Conservation (phyloP, 92 coral and sea anemone species). For the Nematostella vectensis region DNA sequence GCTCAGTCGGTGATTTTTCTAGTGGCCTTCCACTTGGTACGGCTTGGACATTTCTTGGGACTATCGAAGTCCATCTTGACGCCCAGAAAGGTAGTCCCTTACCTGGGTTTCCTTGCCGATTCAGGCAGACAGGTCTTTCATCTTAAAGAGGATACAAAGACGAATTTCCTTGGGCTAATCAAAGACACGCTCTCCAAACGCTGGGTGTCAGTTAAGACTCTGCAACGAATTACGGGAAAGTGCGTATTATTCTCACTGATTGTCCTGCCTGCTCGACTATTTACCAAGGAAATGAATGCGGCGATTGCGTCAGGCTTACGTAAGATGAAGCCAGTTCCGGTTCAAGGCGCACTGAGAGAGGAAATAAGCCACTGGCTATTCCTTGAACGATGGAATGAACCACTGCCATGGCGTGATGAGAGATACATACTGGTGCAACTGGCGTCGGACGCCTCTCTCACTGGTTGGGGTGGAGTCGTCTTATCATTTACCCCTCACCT, state of each 20-base stretch:
- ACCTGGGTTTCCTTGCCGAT: no score
- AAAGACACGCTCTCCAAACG: no score
- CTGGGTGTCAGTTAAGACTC: no score
- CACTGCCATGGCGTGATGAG: constrained; percentile 35
- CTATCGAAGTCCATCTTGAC: no score
- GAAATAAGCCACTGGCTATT: constrained; percentile 40
- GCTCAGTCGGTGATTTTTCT: background rate
- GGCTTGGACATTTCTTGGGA: background rate
- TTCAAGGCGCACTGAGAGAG: constrained; percentile 8
- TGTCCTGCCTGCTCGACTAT: constrained; percentile 28
- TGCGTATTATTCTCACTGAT: constrained; percentile 35
- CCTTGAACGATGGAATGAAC: constrained; percentile 20
- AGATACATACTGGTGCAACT: constrained; percentile 21
- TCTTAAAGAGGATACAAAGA: no score
- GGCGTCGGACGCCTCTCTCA: constrained; percentile 53
- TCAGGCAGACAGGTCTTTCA: no score
- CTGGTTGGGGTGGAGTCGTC: constrained; percentile 44
- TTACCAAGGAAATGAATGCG: constrained; percentile 35
- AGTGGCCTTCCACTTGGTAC: background rate
- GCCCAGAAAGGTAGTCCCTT: no score
- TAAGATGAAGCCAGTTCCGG: constrained; percentile 5
- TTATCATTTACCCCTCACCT: constrained; percentile 1
- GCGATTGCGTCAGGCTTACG: constrained; percentile 35
- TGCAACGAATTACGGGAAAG: constrained; percentile 28
- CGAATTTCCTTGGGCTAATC: no score